phyloP scores from a whole-genome alignment of 2,888 invertebrate species.

The Acrocyrtus sp. region DNA sequence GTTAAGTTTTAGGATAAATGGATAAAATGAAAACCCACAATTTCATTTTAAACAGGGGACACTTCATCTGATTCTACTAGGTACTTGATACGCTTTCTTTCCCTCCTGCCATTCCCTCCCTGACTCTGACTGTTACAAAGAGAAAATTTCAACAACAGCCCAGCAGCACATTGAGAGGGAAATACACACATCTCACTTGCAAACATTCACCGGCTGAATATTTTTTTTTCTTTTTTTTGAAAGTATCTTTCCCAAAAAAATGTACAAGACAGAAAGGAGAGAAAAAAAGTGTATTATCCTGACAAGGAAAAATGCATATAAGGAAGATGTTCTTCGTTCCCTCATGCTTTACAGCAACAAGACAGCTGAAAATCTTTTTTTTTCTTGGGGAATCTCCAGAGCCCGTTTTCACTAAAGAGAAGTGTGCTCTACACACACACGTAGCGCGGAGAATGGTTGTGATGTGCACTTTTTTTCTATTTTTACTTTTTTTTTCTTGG shows the following conservation, averaged over 20 bases:
- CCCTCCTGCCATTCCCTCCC: neutral
- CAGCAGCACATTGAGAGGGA: too few relatives aligned
- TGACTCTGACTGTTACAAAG: too few relatives aligned
- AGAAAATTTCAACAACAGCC: too few relatives aligned
- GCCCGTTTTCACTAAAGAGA: neutral
- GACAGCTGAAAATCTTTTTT: neutral
- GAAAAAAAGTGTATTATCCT: too few relatives aligned
- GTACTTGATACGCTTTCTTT: neutral
- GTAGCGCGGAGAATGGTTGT: constrained; percentile 3
- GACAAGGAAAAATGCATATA: constrained; percentile 1
- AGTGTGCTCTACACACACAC: neutral
- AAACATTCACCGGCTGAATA: too few relatives aligned
- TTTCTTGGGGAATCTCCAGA: neutral
- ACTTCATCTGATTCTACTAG: neutral
- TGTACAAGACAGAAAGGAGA: too few relatives aligned
- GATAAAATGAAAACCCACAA: too few relatives aligned
- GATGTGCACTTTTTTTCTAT: constrained; percentile 12
- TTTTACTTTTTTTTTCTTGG: constrained; percentile 6
- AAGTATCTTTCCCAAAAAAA: too few relatives aligned
- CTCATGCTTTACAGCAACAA: neutral
- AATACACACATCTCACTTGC: neutral
- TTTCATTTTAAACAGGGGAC: too few relatives aligned
- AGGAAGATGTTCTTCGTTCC: too few relatives aligned
- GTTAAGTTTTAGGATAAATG: too few relatives aligned
- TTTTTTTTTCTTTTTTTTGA: constrained; percentile 11